Evolutionary conservation across 2,113 vertebrate species (phyloP).

Genomic region (Oostethus manadensis): DNA sequence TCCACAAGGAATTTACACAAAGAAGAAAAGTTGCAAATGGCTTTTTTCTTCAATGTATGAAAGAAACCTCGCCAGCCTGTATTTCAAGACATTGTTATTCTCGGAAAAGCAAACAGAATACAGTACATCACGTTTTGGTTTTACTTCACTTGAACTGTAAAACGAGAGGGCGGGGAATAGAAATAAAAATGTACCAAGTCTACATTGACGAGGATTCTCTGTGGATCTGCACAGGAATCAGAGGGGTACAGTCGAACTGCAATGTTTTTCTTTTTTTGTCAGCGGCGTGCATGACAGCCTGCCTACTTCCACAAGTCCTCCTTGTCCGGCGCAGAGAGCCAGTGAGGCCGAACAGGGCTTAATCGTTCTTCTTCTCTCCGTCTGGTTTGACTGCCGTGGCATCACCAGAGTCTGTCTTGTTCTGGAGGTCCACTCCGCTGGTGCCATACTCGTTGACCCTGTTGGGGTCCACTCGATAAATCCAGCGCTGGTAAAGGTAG

Average conservation of each 20-base stretch:
- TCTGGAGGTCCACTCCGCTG: constrained; percentile 71
- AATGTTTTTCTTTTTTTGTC: constrained; percentile 47
- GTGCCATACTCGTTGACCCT: constrained; percentile 88
- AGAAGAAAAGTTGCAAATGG: constrained; percentile 50
- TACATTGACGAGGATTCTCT: constrained; percentile 68
- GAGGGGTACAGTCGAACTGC: constrained; percentile 63
- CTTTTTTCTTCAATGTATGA: constrained; percentile 48
- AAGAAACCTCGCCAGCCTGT: constrained; percentile 39
- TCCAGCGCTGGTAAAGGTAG: constrained; percentile 94
- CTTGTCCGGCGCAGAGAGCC: constrained; percentile 34
- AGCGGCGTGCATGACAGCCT: constrained; percentile 61
- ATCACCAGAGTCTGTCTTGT: constrained; percentile 36
- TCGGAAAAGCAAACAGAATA: constrained; percentile 74
- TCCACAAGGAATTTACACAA: constrained; percentile 64
- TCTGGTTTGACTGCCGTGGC: constrained; percentile 72
- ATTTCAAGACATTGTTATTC: constrained; percentile 57
- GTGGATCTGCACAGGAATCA: constrained; percentile 64
- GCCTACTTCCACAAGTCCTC: constrained; percentile 56
- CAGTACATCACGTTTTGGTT: constrained; percentile 76
- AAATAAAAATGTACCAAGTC: constrained; percentile 65
- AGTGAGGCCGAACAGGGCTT: constrained; percentile 51
- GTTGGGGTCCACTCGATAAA: constrained; percentile 87
- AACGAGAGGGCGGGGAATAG: constrained; percentile 63
- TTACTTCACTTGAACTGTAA: constrained; percentile 78
- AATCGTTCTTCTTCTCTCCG: constrained; percentile 90